phyloP scores from a whole-genome alignment of 2,797 vertebrate genomes.

The Pelobates cultripes region DNA sequence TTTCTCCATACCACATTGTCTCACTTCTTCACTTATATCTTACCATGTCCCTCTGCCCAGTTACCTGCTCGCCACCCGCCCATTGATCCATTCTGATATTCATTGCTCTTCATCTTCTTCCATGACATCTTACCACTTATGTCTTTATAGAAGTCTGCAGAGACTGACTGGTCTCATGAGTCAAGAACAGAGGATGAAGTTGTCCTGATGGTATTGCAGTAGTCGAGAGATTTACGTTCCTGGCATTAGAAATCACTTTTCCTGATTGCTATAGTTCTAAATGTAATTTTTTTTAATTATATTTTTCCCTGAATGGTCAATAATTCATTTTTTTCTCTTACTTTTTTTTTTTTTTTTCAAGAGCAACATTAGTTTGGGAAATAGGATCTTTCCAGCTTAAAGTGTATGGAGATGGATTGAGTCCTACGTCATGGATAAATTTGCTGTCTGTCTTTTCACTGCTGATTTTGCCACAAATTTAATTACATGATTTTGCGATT shows the following conservation, averaged over 20 bases:
- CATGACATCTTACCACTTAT: neutral
- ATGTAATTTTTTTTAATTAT: conserved; percentile 21
- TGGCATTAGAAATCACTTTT: conserved; percentile 50
- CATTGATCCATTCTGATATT: no score
- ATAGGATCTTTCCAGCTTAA: no score
- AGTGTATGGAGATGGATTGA: no score
- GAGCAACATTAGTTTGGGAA: neutral
- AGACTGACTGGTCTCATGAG: neutral
- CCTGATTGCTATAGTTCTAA: conserved; percentile 42
- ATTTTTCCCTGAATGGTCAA: conserved; percentile 39
- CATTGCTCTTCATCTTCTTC: conserved; percentile 8
- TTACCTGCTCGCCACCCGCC: no score
- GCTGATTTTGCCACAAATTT: no score
- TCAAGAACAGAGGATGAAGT: neutral
- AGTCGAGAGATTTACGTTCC: conserved; percentile 41
- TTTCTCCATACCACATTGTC: no score
- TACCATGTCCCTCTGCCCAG: no score
- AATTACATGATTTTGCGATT: no score
- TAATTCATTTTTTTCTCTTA: conserved; percentile 15
- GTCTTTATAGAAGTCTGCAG: no score
- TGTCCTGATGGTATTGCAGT: conserved; percentile 6
- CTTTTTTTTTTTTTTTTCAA: neutral
- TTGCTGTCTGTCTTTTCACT: no score
- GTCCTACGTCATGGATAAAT: no score
- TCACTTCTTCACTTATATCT: no score